Base-by-base conservation (phyloP, 2,888 invertebrate genomes). In the Eudemis profundana region DNA sequence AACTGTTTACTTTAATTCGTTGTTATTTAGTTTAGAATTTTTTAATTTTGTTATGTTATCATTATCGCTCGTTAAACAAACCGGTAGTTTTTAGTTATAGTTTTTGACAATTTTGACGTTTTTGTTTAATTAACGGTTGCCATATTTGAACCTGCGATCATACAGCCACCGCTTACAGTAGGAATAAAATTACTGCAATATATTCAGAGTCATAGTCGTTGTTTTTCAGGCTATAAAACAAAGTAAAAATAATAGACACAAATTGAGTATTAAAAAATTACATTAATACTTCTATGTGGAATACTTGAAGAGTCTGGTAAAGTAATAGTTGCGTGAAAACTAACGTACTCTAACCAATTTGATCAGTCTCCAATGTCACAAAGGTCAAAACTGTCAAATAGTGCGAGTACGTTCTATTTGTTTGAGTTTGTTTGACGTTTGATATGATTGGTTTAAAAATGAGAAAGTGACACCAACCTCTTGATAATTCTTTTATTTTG, bases 351-450 rank as follows among this genome's bases (percentile, higher is more conserved):
- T 10, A 36, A 47, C 62, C 21, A 33, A 56, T 36, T 57, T 23
- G 12, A 38, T 14, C 38, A 19, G 50, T 61, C 69, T 73, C 72
- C 78, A 81, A 79, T 77, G 78, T 79, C 79, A 79, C 61, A 76
- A 70, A 73, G 80, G 80, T 79, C 79, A 77, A 42, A 46, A 42
- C 53, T 66, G 66, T 50, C 60, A 66, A 33, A 60, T 19, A 15
- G 5, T 57, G 65, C 61, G 3, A 68, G 70, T 57, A 47, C 66
- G 74, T 71, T 77, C 57, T 70, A 63, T 2, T 36, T 49, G 42
- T 2, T 14, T 14, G 38, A 15, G 10, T 61, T 62, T 27, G 36
- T 12, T 3, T 33, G 29, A 15, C 23, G 23, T 47, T 36, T n/a
- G 10, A 17, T 40, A 1, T 66, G 36, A 74, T 76, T 76, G 75